Percentiles rank a stretch among this genome's conserved stretches.
Conservation (phyloP, 1,140 invertebrate genomes). For the Drosophila guanche region DNA sequence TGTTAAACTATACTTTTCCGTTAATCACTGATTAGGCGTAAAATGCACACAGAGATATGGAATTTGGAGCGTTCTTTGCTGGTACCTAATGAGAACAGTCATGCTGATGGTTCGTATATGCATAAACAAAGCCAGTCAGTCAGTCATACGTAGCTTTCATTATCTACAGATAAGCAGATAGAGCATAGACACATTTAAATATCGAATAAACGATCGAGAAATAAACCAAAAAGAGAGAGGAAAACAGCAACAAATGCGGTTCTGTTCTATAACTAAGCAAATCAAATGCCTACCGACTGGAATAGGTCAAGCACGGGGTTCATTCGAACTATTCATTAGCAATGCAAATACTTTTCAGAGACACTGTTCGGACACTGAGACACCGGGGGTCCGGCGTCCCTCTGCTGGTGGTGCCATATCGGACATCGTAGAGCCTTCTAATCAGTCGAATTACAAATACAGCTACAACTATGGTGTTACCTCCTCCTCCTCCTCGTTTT, state of each 20-base stretch:
- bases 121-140: conserved; percentile 19
- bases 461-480: conserved; percentile 48
- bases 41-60: background rate
- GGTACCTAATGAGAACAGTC: conserved; percentile 23
- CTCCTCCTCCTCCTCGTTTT: conserved; percentile 46
- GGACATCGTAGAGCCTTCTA: conserved; percentile 10
- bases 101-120: conserved; percentile 25
- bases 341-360: conserved; percentile 45
- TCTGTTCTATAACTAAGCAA: conserved; percentile 5
- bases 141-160: background rate
- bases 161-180: conserved; percentile 34
- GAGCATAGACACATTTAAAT: conserved; percentile 27
- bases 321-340: conserved; percentile 41
- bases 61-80: background rate
- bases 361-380: conserved; percentile 30
- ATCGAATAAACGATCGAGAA: conserved; percentile 30
- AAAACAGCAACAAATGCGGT: background rate
- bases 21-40: background rate
- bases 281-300: conserved; percentile 13
- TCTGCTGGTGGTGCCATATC: conserved; percentile 30
- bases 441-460: conserved; percentile 27
- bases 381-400: background rate
- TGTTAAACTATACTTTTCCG: background rate
- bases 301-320: conserved; percentile 54
- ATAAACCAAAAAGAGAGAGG: conserved; percentile 7